Percentiles rank a stretch among this genome's conserved stretches.
Evolutionary conservation across 2,113 vertebrate species (phyloP).

Genomic region (Pygoscelis antarcticus): DNA sequence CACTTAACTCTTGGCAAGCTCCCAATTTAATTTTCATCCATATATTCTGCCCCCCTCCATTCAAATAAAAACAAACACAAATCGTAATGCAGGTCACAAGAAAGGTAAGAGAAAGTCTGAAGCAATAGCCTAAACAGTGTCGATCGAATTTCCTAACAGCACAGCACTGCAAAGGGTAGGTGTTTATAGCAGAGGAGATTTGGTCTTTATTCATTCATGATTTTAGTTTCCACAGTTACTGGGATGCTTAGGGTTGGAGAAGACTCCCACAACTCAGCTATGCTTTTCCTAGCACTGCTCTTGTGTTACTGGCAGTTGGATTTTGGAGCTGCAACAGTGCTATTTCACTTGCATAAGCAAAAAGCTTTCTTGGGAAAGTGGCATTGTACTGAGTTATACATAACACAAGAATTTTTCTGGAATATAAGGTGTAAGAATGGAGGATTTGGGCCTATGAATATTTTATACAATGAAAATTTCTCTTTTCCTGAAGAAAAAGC

Average conservation of each 20-base stretch:
- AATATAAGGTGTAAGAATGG: not conserved
- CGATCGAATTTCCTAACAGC: not conserved
- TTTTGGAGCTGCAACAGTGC: not conserved
- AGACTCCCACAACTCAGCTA: constrained; percentile 5
- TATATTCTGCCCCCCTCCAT: not conserved
- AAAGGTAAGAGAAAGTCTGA: not conserved
- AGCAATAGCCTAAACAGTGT: not conserved
- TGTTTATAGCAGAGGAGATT: not conserved
- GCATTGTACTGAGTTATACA: not conserved
- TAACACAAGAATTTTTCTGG: not conserved
- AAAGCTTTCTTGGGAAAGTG: not conserved
- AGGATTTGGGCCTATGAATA: not conserved
- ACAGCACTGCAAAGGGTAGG: not conserved
- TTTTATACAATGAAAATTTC: not conserved
- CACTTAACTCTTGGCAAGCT: not conserved
- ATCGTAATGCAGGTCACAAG: not conserved
- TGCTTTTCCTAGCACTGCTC: constrained; percentile 33
- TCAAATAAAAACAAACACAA: not conserved
- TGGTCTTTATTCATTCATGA: not conserved
- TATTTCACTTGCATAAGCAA: not conserved
- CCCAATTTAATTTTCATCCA: constrained; percentile 8
- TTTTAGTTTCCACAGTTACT: constrained; percentile 24
- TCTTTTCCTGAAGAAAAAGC: not conserved
- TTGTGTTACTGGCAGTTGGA: not conserved
- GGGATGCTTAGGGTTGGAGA: not conserved